These are phyloP conservation scores for Isoperla grammatica DNA, from an alignment of 2,888 invertebrate species.

Conservation along the genomic window DNA sequence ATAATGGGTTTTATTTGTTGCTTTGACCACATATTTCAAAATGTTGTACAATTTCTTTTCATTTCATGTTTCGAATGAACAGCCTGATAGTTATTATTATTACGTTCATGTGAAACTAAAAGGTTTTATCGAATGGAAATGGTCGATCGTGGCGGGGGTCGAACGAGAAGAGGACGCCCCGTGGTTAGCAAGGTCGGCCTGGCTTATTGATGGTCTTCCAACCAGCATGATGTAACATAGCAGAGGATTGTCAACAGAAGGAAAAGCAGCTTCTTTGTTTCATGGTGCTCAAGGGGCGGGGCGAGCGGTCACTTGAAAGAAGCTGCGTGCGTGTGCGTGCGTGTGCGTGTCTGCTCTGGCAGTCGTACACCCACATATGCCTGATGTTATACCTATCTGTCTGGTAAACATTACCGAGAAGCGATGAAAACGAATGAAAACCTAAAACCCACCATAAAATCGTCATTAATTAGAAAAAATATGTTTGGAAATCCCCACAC, in stretches of 20 bases:
- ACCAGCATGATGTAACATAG: slow-evolving; percentile 17
- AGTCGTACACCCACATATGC: background rate
- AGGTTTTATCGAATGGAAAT: slow-evolving; percentile 22
- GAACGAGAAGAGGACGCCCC: background rate
- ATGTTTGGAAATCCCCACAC: too few relatives aligned
- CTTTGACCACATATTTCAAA: too few relatives aligned
- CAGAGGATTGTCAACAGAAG: slow-evolving; percentile 25
- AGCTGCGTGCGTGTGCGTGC: too few relatives aligned
- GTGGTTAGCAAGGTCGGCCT: slow-evolving; percentile 5
- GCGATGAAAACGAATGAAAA: too few relatives aligned
- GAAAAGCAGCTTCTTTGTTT: slow-evolving; percentile 11
- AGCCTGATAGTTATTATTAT: background rate
- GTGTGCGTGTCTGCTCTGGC: background rate
- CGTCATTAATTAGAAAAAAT: too few relatives aligned
- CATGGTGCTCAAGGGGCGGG: background rate
- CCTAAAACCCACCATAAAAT: too few relatives aligned
- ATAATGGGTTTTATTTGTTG: too few relatives aligned
- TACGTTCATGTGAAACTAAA: slow-evolving; percentile 12
- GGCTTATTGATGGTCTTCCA: slow-evolving; percentile 22
- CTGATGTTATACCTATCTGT: too few relatives aligned
- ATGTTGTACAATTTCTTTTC: too few relatives aligned
- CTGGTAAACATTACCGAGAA: too few relatives aligned
- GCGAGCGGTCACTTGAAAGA: too few relatives aligned
- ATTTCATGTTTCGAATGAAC: background rate
- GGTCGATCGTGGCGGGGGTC: slow-evolving; percentile 3